These are phyloP conservation scores for Hemibagrus guttatus DNA, from an alignment of 2,797 vertebrate species.

Conservation along the genomic window DNA sequence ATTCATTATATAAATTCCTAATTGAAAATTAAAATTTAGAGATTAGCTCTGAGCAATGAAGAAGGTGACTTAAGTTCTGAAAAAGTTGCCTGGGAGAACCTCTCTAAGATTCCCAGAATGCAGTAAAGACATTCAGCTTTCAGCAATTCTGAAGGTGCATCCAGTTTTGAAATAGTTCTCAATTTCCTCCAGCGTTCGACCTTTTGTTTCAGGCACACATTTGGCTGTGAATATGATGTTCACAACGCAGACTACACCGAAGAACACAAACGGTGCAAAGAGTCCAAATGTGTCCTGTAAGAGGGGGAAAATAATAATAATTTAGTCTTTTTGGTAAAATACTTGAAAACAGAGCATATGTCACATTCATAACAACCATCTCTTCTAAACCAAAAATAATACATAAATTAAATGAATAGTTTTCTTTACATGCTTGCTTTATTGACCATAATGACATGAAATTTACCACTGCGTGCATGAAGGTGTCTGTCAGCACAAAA, in stretches of 20 bases:
- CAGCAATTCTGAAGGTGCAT: conserved; percentile 65
- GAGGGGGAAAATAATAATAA: background rate
- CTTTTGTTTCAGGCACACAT: conserved; percentile 89
- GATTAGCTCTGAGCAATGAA: no score
- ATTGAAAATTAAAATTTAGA: no score
- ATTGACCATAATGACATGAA: background rate
- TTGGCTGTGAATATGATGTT: conserved; percentile 85
- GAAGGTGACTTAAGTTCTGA: no score
- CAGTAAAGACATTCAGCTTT: background rate
- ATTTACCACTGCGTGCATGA: conserved; percentile 80
- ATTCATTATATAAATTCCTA: no score
- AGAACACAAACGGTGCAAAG: conserved; percentile 85
- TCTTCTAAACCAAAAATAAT: no score
- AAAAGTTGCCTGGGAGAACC: no score
- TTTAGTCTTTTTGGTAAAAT: background rate
- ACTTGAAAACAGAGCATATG: background rate
- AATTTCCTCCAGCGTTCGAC: conserved; percentile 89
- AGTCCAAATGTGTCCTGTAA: conserved; percentile 76
- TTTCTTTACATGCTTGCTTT: no score
- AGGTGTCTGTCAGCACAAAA: conserved; percentile 82
- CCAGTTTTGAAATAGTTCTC: conserved; percentile 88
- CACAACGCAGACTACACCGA: conserved; percentile 77
- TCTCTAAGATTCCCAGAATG: no score
- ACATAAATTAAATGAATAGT: no score
- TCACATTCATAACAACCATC: background rate